Percentiles rank a stretch among this genome's conserved stretches.
Evolutionary conservation across 2,113 vertebrate species (phyloP).

Genomic region (Pristiophorus japonicus): DNA sequence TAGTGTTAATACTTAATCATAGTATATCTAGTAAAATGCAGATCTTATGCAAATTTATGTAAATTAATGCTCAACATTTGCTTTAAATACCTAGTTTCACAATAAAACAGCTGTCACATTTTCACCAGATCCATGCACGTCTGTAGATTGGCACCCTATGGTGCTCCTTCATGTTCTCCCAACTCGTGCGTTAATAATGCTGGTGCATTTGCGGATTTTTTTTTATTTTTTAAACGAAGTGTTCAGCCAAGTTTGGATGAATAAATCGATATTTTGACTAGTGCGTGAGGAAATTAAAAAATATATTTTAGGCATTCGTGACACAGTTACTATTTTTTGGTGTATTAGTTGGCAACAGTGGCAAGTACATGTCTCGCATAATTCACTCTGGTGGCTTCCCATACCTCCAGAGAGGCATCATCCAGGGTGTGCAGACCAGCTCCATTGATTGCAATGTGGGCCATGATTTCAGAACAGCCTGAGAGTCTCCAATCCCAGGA

Average conservation of each 20-base stretch:
- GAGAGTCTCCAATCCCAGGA: not conserved
- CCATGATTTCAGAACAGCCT: not conserved
- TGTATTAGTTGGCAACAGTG: not conserved
- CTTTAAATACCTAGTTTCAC: slow-evolving; percentile 8
- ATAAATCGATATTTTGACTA: not conserved
- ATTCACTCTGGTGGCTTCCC: not conserved
- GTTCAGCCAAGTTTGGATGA: not conserved
- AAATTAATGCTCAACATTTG: slow-evolving; percentile 3
- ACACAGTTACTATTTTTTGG: not conserved
- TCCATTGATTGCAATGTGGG: not conserved
- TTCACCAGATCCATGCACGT: not conserved
- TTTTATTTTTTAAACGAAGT: too few species aligned
- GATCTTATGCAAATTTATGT: slow-evolving; percentile 1
- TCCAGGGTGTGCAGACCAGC: not conserved
- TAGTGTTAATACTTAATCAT: slow-evolving; percentile 4
- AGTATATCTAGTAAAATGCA: not conserved
- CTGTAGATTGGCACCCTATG: not conserved
- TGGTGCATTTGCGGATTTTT: not conserved
- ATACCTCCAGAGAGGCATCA: not conserved
- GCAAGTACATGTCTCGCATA: not conserved
- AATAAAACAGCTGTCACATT: slow-evolving; percentile 32
- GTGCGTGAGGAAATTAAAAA: not conserved
- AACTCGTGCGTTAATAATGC: not conserved
- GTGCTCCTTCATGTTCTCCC: not conserved
- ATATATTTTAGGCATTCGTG: not conserved